Evolutionary conservation across 2,888 invertebrate genomes (phyloP).

Genomic region (Coremacera marginata): DNA sequence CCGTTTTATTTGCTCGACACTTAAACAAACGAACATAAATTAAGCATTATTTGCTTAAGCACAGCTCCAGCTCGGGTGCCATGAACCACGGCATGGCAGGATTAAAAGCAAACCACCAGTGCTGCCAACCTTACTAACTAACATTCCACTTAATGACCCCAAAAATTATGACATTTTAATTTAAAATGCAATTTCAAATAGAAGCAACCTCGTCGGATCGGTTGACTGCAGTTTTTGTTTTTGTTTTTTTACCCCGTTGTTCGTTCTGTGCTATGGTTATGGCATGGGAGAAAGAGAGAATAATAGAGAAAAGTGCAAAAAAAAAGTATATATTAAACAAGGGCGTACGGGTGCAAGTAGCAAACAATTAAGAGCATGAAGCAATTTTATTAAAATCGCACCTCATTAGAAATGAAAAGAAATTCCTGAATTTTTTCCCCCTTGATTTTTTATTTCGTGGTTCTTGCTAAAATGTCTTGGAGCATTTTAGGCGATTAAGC

Average conservation of each 20-base stretch:
- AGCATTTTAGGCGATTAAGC: constrained; percentile 22
- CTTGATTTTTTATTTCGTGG: background rate
- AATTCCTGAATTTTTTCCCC: background rate
- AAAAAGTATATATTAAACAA: background rate
- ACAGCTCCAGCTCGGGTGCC: background rate
- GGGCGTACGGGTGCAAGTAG: background rate
- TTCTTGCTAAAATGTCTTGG: constrained; percentile 1
- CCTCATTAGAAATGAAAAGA: constrained; percentile 32
- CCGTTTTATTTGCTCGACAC: constrained; percentile 30
- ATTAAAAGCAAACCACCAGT: constrained; percentile 20
- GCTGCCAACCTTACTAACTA: constrained; percentile 38
- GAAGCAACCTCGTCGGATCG: background rate
- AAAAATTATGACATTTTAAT: constrained; percentile 44
- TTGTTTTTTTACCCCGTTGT: background rate
- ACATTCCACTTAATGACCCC: constrained; percentile 41
- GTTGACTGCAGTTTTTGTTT: background rate
- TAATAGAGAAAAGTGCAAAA: background rate
- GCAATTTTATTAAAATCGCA: constrained; percentile 39
- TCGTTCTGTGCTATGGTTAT: background rate
- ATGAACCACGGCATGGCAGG: background rate
- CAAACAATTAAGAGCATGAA: constrained; percentile 30
- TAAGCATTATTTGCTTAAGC: constrained; percentile 49
- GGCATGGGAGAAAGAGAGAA: background rate
- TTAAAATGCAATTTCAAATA: constrained; percentile 41
- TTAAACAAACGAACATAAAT: constrained; percentile 45